Percentiles rank a stretch among this genome's conserved stretches.
Conservation (phyloP, 2,888 invertebrate species). For the Panorpa germanica region DNA sequence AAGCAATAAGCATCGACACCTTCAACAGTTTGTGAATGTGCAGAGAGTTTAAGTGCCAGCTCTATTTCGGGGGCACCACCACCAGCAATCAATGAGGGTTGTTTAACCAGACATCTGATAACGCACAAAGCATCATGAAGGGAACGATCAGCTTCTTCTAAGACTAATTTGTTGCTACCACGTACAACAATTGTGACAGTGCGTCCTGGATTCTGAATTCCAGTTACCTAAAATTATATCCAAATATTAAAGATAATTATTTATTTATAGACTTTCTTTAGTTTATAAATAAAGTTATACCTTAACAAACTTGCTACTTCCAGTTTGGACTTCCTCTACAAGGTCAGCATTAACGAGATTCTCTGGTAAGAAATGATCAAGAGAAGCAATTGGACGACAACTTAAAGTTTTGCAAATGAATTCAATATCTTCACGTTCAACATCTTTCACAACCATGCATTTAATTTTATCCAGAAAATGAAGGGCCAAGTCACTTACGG, state of each 20-base stretch:
- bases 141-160: slow-evolving; percentile 81
- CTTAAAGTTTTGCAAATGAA: slow-evolving; percentile 90
- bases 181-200: slow-evolving; percentile 88
- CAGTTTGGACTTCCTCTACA: slow-evolving; percentile 83
- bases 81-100: slow-evolving; percentile 80
- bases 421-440: slow-evolving; percentile 96
- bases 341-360: slow-evolving; percentile 82
- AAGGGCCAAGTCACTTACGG: slow-evolving; percentile 88
- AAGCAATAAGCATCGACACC: slow-evolving; percentile 94
- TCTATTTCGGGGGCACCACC: slow-evolving; percentile 98
- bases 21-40: slow-evolving; percentile 61
- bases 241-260: slow-evolving; percentile 3
- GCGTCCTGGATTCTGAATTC: slow-evolving; percentile 69
- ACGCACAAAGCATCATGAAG: slow-evolving; percentile 82
- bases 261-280: not conserved
- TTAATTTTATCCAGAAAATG: slow-evolving; percentile 99
- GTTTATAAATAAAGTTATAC: slow-evolving; percentile 21
- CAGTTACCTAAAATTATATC: slow-evolving; percentile 42
- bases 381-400: slow-evolving; percentile 92
- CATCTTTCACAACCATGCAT: slow-evolving; percentile 93
- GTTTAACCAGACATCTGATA: slow-evolving; percentile 89
- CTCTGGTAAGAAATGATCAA: slow-evolving; percentile 92
- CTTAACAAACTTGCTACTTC: slow-evolving; percentile 80
- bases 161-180: slow-evolving; percentile 65
- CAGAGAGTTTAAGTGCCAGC: slow-evolving; percentile 65